Evolutionary conservation across 1,140 invertebrate species (phyloP), one percentile per base, ranked within the genome.

Genomic region (Himalopsyche phryganea): DNA sequence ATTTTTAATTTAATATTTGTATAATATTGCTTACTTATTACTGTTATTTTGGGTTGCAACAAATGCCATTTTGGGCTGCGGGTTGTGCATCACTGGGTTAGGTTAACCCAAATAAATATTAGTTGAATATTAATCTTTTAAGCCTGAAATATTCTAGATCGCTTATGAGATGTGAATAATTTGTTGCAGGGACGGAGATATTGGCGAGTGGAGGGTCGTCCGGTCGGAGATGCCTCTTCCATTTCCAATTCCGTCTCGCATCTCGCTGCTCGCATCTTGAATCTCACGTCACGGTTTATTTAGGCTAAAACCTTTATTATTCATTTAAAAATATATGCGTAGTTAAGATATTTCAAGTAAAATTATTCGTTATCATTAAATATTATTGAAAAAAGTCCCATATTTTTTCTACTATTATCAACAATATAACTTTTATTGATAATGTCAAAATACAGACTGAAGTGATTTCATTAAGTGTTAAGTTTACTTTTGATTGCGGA

Each of bases 381-480:
- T 15, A 40, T 40, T n/a, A 13, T 40, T 15, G 11, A 13, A 11
- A n/a, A 40, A 40, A 40, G 15, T 40, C 11, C 38, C 38, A 40
- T 40, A 40, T 40, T 40, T 40, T 40, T 40, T 40, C 38, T 40
- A 40, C 38, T 40, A 13, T 40, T 28, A 28, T 28, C 23, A 28
- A 28, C 23, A 28, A 3, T 28, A n/a, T n/a, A 15, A 15, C 5
- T n/a, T 40, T 5, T 40, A 40, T 40, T n/a, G 15, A 40, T 40
- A 40, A 40, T 40, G 15, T 40, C 15, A 13, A 40, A 40, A 11
- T 40, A 40, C 38, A 40, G 38, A 40, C 38, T 40, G 38, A 40
- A n/a, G 15, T 40, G 38, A 28, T 40, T 40, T 40, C 38, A n/a
- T 40, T 40, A 40, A 15, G 5, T 40, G 11, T 40, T 40, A 40